Base-by-base conservation (phyloP, 2,797 vertebrate species). In the Coilia nasus region DNA sequence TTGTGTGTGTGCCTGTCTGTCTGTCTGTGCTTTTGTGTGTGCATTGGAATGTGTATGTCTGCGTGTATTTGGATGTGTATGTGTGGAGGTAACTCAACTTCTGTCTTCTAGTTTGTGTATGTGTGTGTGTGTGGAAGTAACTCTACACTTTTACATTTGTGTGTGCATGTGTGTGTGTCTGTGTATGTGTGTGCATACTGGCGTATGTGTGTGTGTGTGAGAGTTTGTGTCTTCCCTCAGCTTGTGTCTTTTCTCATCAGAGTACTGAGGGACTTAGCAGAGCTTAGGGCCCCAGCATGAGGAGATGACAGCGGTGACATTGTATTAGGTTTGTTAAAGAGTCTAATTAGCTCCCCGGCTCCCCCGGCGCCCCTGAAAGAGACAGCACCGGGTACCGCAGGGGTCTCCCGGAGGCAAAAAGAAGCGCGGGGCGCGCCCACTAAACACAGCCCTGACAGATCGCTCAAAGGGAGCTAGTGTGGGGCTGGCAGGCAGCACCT, bases 321-420 rank as follows among this genome's bases (percentile, higher is more conserved):
- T 12, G 67, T 35, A 75, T 75, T 75, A 75, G 67, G 67, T 75
- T 28, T 75, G 67, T 75, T 75, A 75, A 75, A 75, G 67, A 75
- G 12, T 15, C 28, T 75, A 75, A 81, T 85, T 81, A 85, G 67
- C 67, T 75, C 67, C 14, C 28, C 28, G 15, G 28, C 67, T 75
- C 67, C 67, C 28, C 67, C 31, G 28, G 12, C 67, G 11, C 25
- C 31, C 67, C 60, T 35, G 28, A 15, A 35, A 75, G 28, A 75
- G 28, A 75, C 67, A 75, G 62, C 25, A 2, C 9, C 62, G 28
- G 67, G 67, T 28, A 71, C 64, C 25, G 6, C 3, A 10, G 28
- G 11, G 15, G 28, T 28, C 67, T 28, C 31, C 67, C 31, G 64
- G 64, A 71, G 64, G 64, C 25, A 12, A 31, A 47, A 3, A 4